Conservation (phyloP, 2,888 invertebrate genomes). For the Apamea crenata region DNA sequence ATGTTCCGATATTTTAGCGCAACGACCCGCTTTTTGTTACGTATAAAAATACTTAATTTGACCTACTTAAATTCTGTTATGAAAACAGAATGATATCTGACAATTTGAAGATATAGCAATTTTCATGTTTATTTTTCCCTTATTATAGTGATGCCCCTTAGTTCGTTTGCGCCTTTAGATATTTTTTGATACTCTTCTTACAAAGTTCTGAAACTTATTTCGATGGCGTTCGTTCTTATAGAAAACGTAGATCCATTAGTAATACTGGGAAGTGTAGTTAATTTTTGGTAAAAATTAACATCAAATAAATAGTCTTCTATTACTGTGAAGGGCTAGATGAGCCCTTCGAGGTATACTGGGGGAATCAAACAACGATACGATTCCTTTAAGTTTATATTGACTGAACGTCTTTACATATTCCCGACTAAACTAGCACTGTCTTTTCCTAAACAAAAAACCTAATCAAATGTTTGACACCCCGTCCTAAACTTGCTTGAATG, state of each 20-base stretch:
- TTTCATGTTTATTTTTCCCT: neutral
- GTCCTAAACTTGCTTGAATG: no score
- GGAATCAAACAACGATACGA: no score
- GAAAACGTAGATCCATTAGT: constrained; percentile 7
- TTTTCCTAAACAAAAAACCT: no score
- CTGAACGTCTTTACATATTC: no score
- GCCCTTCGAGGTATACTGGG: no score
- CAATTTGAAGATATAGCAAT: neutral
- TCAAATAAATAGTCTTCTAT: neutral
- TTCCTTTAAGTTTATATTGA: no score
- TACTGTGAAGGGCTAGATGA: no score
- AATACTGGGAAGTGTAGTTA: neutral
- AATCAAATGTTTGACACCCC: no score
- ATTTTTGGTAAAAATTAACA: neutral
- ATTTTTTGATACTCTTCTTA: constrained; percentile 2
- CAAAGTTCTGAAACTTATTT: constrained; percentile 6
- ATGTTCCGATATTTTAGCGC: constrained; percentile 14
- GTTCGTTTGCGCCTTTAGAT: neutral
- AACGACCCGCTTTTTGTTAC: neutral
- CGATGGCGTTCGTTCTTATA: neutral
- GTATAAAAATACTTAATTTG: constrained; percentile 23
- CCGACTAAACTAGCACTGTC: no score
- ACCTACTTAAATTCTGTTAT: constrained; percentile 1
- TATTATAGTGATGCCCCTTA: neutral
- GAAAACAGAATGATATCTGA: constrained; percentile 2